These are phyloP conservation scores for Galaxea fascicularis DNA, from an alignment of 92 coral and sea anemone species.

Conservation along the genomic window DNA sequence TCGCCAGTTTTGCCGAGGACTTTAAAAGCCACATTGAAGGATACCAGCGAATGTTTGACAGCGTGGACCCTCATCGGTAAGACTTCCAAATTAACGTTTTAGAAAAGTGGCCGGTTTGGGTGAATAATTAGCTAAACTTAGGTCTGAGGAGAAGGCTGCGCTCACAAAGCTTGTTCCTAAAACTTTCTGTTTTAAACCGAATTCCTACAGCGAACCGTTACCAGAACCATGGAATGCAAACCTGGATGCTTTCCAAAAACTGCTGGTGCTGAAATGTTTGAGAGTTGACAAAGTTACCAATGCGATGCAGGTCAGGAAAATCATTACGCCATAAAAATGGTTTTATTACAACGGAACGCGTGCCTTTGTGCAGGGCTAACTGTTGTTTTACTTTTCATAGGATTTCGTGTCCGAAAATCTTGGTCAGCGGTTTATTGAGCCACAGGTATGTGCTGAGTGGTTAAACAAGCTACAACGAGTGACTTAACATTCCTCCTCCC, in stretches of 20 bases:
- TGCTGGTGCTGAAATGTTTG: constrained; percentile 90
- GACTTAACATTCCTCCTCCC: too few relatives aligned
- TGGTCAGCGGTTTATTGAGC: constrained; percentile 98
- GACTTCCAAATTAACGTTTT: background rate
- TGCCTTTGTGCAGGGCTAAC: background rate
- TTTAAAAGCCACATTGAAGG: constrained; percentile 78
- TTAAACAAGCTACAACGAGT: too few relatives aligned
- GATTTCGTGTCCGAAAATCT: constrained; percentile 95
- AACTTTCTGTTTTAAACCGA: background rate
- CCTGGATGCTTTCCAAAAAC: constrained; percentile 89
- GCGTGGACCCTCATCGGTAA: constrained; percentile 96
- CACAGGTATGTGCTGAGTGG: constrained; percentile 75
- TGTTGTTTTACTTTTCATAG: constrained; percentile 31
- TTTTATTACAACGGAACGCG: background rate
- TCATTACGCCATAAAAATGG: background rate
- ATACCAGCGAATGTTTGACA: constrained; percentile 89
- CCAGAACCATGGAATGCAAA: constrained; percentile 95
- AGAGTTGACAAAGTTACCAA: constrained; percentile 96
- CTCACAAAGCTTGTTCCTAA: background rate
- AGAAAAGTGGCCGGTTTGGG: background rate
- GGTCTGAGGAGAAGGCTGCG: background rate
- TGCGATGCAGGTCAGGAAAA: constrained; percentile 89
- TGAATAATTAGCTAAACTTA: background rate
- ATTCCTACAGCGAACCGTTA: constrained; percentile 74
- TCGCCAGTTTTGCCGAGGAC: constrained; percentile 88